Conservation (phyloP, 2,113 vertebrate species). For the Sapajus apella region DNA sequence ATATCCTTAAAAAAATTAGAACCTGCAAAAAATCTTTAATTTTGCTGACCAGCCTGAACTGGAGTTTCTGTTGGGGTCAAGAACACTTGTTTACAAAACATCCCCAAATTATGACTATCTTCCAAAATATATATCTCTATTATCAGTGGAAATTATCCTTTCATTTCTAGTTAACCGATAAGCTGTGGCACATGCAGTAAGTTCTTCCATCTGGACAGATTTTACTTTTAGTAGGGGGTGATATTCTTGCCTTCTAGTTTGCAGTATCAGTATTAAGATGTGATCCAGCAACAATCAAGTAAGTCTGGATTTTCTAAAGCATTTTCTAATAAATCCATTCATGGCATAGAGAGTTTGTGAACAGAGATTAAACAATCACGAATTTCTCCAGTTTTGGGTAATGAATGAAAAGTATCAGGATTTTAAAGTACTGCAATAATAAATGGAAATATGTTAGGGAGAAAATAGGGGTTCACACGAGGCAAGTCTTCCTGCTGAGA, state of each 20-base stretch:
- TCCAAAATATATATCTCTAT: neutral
- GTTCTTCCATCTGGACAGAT: neutral
- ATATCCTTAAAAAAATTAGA: neutral
- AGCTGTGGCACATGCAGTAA: neutral
- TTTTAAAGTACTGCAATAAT: neutral
- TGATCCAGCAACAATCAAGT: neutral
- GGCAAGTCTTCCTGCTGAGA: neutral
- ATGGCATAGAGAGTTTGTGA: neutral
- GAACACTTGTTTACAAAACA: neutral
- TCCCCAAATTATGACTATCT: neutral
- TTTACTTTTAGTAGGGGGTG: neutral
- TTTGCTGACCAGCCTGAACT: neutral
- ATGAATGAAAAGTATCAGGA: neutral
- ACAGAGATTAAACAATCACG: neutral
- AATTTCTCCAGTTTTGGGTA: neutral
- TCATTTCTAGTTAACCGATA: neutral
- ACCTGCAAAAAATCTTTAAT: neutral
- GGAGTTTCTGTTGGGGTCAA: neutral
- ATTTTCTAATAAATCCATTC: neutral
- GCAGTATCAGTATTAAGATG: neutral
- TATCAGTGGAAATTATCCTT: neutral
- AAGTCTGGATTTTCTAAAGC: slow-evolving; percentile 32
- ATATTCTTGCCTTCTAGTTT: neutral
- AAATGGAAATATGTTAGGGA: neutral
- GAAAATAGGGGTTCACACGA: neutral